Percentiles rank a stretch among this genome's conserved stretches.
Conservation (phyloP, 2,113 vertebrate species). For the Prinia subflava region DNA sequence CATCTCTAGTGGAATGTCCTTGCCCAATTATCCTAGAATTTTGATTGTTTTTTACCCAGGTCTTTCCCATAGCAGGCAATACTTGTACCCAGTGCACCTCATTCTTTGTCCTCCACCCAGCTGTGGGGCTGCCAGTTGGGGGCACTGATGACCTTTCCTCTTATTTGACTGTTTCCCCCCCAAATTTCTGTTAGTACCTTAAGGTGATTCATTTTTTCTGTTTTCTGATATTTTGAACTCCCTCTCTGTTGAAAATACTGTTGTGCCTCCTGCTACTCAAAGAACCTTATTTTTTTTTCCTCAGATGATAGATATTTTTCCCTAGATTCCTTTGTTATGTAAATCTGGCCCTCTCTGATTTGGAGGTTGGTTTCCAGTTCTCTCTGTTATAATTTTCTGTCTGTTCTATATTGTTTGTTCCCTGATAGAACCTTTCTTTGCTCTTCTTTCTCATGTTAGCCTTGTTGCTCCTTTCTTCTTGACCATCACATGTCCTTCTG, state of each 20-base stretch:
- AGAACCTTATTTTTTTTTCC: neutral
- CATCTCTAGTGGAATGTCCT: neutral
- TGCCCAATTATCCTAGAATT: neutral
- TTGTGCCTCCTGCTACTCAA: neutral
- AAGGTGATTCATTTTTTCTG: neutral
- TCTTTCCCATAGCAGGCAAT: neutral
- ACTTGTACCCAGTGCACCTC: neutral
- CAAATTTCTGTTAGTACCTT: neutral
- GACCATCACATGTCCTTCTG: neutral
- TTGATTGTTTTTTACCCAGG: neutral
- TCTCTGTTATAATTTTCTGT: neutral
- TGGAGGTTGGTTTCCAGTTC: neutral
- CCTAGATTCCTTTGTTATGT: neutral
- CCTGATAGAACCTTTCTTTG: neutral
- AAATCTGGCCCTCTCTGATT: neutral
- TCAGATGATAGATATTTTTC: neutral
- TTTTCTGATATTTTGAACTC: neutral
- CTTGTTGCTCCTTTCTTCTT: neutral
- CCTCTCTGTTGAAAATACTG: neutral
- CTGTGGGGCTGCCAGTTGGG: neutral
- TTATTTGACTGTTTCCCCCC: neutral
- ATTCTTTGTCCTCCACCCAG: neutral
- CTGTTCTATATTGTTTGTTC: neutral
- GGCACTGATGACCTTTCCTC: neutral
- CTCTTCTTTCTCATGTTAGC: neutral